Evolutionary conservation across 2,113 vertebrate genomes (phyloP).

Genomic region (Phaetusa simplex): DNA sequence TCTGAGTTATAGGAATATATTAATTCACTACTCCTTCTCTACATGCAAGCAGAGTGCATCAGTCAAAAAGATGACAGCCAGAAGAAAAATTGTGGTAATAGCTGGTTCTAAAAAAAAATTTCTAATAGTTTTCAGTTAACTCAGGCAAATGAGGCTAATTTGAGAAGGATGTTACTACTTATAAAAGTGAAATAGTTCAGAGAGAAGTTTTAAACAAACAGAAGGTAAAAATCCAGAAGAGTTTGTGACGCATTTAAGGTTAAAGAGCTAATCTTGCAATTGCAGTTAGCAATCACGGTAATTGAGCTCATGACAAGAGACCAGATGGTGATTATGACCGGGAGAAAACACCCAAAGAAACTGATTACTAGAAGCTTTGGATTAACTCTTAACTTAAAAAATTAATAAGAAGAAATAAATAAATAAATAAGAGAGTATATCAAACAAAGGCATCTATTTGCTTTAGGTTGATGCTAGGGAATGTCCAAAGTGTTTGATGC

Average conservation of each 20-base stretch:
- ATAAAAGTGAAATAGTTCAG: constrained; percentile 24
- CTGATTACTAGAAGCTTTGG: background rate
- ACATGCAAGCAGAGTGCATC: background rate
- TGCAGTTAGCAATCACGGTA: constrained; percentile 11
- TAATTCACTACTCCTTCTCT: background rate
- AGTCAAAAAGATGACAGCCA: background rate
- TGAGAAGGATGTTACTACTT: background rate
- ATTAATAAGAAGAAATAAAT: background rate
- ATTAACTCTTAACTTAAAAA: background rate
- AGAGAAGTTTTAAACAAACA: constrained; percentile 33
- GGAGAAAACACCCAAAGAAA: background rate
- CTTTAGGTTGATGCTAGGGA: background rate
- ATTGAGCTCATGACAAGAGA: background rate
- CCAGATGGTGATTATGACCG: constrained; percentile 27
- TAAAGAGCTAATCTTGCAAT: constrained; percentile 24
- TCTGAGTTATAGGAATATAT: background rate
- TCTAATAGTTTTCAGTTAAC: background rate
- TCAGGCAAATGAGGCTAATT: constrained; percentile 16
- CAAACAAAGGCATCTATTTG: background rate
- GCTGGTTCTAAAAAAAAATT: background rate
- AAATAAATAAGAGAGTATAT: background rate
- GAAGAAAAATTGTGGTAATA: background rate
- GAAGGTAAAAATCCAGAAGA: constrained; percentile 22
- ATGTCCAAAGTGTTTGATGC: background rate
- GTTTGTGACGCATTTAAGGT: constrained; percentile 18